Percentiles rank a stretch among this genome's conserved stretches.
Conservation (phyloP, 2,797 vertebrate genomes). For the Tachyglossus aculeatus region DNA sequence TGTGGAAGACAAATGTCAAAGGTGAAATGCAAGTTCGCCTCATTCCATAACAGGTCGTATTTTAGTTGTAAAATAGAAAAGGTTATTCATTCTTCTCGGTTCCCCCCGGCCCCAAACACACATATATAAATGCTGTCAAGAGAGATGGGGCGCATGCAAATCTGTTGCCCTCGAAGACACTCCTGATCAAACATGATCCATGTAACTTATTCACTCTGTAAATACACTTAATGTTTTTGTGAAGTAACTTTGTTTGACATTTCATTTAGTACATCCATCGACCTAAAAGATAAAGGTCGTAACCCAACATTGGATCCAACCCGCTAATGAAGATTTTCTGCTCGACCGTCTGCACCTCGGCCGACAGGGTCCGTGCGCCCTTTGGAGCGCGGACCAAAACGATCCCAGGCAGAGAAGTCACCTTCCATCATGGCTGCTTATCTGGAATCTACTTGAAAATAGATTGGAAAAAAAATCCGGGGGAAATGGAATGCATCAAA, state of each 20-base stretch:
- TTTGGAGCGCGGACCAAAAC: no score
- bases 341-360: not conserved
- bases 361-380: no score
- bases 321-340: conserved; percentile 29
- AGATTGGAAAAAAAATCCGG: no score
- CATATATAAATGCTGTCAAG: conserved; percentile 71
- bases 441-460: no score
- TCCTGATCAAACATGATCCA: conserved; percentile 81
- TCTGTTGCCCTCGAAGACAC: conserved; percentile 88
- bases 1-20: conserved; percentile 75
- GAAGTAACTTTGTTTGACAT: conserved; percentile 85
- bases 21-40: conserved; percentile 64
- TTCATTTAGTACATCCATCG: conserved; percentile 84
- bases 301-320: conserved; percentile 37
- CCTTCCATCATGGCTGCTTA: no score
- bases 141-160: conserved; percentile 88
- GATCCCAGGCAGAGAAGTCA: no score
- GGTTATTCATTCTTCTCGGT: conserved; percentile 54
- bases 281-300: conserved; percentile 79
- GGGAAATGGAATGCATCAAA: no score
- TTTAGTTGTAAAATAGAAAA: conserved; percentile 78
- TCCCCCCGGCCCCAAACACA: conserved; percentile 63
- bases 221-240: conserved; percentile 94
- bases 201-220: conserved; percentile 89
- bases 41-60: conserved; percentile 68